These are phyloP conservation scores for Phoxinus dragarum DNA, from an alignment of 2,797 vertebrate genomes.

Conservation along the genomic window DNA sequence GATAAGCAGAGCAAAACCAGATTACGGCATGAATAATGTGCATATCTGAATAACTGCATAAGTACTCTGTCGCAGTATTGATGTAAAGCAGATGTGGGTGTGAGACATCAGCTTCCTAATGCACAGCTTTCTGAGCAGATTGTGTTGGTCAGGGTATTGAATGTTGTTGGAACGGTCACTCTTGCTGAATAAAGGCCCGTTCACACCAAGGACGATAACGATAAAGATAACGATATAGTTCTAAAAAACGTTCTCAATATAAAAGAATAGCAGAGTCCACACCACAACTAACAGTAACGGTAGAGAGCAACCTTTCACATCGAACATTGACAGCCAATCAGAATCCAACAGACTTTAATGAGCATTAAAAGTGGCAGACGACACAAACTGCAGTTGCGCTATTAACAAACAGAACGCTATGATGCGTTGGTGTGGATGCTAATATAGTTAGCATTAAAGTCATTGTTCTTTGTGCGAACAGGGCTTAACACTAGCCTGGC, in stretches of 20 bases:
- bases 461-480: neutral
- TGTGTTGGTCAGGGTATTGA: slow-evolving; percentile 11
- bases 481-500: no score
- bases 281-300: neutral
- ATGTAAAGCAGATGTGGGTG: slow-evolving; percentile 10
- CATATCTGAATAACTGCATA: slow-evolving; percentile 8
- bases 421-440: neutral
- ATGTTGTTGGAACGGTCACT: neutral
- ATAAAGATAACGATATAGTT: neutral
- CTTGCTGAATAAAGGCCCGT: neutral
- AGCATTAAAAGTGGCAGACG: neutral
- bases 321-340: neutral
- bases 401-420: neutral
- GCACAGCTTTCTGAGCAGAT: neutral
- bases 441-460: neutral
- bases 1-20: slow-evolving; percentile 34
- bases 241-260: neutral
- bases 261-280: neutral
- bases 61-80: neutral
- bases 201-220: neutral
- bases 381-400: no score
- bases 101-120: neutral
- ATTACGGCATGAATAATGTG: slow-evolving; percentile 32
- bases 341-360: neutral
- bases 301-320: neutral